Percentiles rank a stretch among this genome's conserved stretches.
phyloP scores from a whole-genome alignment of 2,888 invertebrate species.

The Osmoderma eremita region DNA sequence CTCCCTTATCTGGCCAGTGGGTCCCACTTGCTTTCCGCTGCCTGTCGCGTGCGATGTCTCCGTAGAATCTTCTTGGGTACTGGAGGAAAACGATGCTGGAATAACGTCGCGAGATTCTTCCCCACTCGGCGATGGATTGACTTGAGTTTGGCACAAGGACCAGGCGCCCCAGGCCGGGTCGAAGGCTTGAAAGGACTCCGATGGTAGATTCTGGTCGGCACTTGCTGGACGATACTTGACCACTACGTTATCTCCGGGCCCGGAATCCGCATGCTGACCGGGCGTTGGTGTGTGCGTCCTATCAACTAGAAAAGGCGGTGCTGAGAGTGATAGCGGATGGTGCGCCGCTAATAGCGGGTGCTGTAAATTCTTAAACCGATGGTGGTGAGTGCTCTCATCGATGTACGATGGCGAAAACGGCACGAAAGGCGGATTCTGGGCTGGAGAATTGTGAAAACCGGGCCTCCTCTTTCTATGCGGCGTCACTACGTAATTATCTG shows the following conservation, averaged over 20 bases:
- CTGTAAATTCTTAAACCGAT: slow-evolving; percentile 68
- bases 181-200: slow-evolving; percentile 64
- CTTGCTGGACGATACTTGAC: slow-evolving; percentile 75
- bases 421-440: slow-evolving; percentile 88
- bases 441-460: slow-evolving; percentile 87
- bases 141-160: slow-evolving; percentile 73
- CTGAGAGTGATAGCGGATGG: slow-evolving; percentile 77
- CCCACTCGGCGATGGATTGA: slow-evolving; percentile 63
- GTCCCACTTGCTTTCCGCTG: slow-evolving; percentile 67
- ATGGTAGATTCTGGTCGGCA: slow-evolving; percentile 70
- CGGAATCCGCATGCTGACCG: slow-evolving; percentile 61
- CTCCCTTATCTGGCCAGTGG: slow-evolving; percentile 74
- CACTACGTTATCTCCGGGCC: slow-evolving; percentile 68
- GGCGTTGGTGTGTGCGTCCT: slow-evolving; percentile 71
- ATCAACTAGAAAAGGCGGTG: slow-evolving; percentile 76
- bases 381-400: slow-evolving; percentile 74
- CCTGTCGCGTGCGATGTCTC: slow-evolving; percentile 63
- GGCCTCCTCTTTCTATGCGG: slow-evolving; percentile 87
- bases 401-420: slow-evolving; percentile 82
- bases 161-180: slow-evolving; percentile 73
- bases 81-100: slow-evolving; percentile 57
- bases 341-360: slow-evolving; percentile 70
- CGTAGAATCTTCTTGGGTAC: slow-evolving; percentile 56
- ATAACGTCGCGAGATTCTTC: slow-evolving; percentile 54
- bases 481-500: slow-evolving; percentile 84